Conservation (phyloP, 2,888 invertebrate genomes). For the Tetragnatha montana region DNA sequence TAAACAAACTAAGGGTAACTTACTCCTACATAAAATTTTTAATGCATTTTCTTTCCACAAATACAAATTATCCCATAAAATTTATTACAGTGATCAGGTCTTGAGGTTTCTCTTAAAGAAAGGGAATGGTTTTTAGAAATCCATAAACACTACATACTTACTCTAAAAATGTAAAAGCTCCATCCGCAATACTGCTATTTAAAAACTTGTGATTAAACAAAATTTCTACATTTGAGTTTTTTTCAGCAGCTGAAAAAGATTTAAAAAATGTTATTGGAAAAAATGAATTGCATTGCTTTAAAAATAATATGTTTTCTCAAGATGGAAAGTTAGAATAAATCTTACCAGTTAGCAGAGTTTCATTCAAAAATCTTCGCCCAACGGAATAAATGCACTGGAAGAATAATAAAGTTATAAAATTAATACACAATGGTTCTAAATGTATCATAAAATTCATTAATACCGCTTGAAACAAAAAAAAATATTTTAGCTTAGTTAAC, state of each 20-base stretch:
- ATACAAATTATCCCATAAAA: neutral
- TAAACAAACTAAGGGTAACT: too few species aligned
- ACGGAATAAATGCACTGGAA: constrained; percentile 94
- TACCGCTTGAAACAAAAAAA: too few species aligned
- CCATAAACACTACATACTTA: neutral
- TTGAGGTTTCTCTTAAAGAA: neutral
- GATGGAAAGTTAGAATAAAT: neutral
- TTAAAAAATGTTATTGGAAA: constrained; percentile 49
- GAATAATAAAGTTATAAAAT: constrained; percentile 72
- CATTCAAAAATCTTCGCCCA: constrained; percentile 90
- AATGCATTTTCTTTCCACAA: neutral
- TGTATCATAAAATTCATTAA: too few species aligned
- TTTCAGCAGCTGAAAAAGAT: constrained; percentile 85
- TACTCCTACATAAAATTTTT: neutral
- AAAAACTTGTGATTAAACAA: constrained; percentile 90
- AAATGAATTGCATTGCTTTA: neutral
- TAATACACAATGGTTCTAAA: too few species aligned
- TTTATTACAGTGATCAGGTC: neutral
- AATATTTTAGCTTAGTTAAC: too few species aligned
- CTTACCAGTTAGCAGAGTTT: constrained; percentile 86
- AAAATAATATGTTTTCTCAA: neutral
- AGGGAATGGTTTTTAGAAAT: neutral
- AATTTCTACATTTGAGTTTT: constrained; percentile 84
- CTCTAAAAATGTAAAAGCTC: constrained; percentile 74
- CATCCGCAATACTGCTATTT: constrained; percentile 83